Evolutionary conservation across 2,888 invertebrate genomes (phyloP), one percentile per base, ranked within the genome.

Genomic region (Ophioninae sp.): DNA sequence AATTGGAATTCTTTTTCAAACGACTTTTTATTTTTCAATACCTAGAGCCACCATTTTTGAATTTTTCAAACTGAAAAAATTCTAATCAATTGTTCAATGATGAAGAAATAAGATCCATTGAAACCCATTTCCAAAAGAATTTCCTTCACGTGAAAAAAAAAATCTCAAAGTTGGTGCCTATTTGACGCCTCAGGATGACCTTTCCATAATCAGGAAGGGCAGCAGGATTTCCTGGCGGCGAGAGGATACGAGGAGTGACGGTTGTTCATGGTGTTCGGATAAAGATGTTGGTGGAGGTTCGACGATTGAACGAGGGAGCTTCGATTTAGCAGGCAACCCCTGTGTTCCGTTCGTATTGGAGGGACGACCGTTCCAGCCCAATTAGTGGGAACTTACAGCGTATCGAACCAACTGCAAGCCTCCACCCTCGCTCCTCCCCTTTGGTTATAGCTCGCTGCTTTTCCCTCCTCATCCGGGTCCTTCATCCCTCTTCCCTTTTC

Each of bases 311-410:
- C 64, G 77, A 81, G 86, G 81, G 69, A 86, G 87, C 87, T 87
- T 88, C 88, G 88, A 89, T 90, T 90, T 89, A 89, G 87, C 88
- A 88, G 77, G 80, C 85, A 79, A 63, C 86, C 68, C 79, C 67
- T 51, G 68, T 76, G 68, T 64, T 75, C 68, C 80, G 41, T 44
- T 75, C 77, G 77, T 63, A 63, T 77, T 82, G 68, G 69, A 75
- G 75, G 75, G 67, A 64, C 74, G 78, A 80, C 85, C 80, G 76
- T 78, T 85, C 85, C 88, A 88, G 90, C 89, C 91, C 90, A 91
- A 91, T 91, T 91, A 91, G 91, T 88, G 90, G 88, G 88, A 87
- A 88, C 89, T 90, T 88, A 87, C 85, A 87, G 85, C 88, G 85
- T 87, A 79, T 79, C 79, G 79, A 79, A 79, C 72, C 79, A 72